Base-by-base conservation (phyloP, 2,888 invertebrate genomes). In the Microctonus brassicae region DNA sequence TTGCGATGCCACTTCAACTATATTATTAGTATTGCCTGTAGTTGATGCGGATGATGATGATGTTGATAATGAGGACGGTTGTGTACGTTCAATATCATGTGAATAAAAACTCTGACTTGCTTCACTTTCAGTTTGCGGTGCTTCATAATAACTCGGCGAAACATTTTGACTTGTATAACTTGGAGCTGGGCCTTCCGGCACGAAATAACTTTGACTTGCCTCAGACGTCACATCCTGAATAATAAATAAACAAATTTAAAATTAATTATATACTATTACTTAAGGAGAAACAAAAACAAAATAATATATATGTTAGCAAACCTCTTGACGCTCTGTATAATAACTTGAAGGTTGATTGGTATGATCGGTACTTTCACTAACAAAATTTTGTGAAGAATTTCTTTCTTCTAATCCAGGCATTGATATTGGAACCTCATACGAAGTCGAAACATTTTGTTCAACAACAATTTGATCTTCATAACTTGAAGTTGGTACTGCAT, bases 401-500 rank as follows among this genome's bases (percentile, higher is more conserved):
- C n/a, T n/a, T 20, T 86, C 86, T 36, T 85, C 86, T 52, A 86
- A 58, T 22, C 83, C 84, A 5, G 84, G 83, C 82, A 86, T 84
- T 0, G 86, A 84, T 1, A 86, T 86, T 5, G 86, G 82, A 3
- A 83, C 83, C 33, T 86, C 83, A 64, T 86, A 87, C 0, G 86
- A 86, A 0, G 87, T 87, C 0, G 87, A 87, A 0, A 87, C 86
- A 36, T 84, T 87, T 62, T 86, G 87, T 47, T 87, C 86, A 20
- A 85, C 78, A 61, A 82, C 75, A 6, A 84, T 81, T 69, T 82
- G 83, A 58, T 86, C 84, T 69, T 87, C 86, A 65, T 84, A 87
- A 47, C 84, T 86, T 0, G 87, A 87, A 7, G 83, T 83, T 1
- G 87, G 84, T 10, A 83, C 80, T 0, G 84, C 79, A 57, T 86